These are phyloP conservation scores for Pedetes capensis DNA, from an alignment of 2,113 vertebrate genomes.

Conservation along the genomic window DNA sequence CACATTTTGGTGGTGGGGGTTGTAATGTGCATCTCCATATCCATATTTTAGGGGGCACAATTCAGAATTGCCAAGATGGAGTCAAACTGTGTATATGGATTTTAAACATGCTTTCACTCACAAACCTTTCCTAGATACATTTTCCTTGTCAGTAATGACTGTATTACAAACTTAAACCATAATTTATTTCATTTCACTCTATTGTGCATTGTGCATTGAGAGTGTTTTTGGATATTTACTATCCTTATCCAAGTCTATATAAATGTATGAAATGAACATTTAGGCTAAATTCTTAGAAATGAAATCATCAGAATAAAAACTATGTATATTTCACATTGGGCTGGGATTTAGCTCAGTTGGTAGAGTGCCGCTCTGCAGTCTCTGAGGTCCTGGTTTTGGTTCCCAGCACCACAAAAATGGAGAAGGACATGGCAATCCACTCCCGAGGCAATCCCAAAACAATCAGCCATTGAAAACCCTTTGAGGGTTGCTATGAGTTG, in stretches of 20 bases:
- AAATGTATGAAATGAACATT: neutral
- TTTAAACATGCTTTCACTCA: neutral
- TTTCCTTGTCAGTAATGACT: neutral
- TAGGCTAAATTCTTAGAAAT: neutral
- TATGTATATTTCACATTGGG: neutral
- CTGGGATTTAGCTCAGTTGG: no score
- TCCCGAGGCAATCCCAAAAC: no score
- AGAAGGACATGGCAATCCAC: no score
- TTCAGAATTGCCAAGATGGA: neutral
- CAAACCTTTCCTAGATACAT: neutral
- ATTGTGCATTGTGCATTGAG: neutral
- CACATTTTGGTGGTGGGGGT: neutral
- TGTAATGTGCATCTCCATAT: fast-evolving
- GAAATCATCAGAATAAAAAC: neutral
- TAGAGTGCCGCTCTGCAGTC: no score
- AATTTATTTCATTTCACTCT: neutral
- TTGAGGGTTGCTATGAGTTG: no score
- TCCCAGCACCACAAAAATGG: no score
- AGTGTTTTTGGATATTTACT: neutral
- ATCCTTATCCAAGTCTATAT: neutral
- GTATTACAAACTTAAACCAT: neutral
- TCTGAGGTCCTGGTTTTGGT: no score
- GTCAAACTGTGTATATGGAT: neutral
- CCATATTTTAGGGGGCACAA: neutral
- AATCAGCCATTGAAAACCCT: no score